Conservation (phyloP, 2,113 vertebrate species). For the cattle (Bos taurus) region ARS-UCD2.0 NC_037331.1:86652501-86653000, state of each 20-base stretch:
- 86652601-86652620: background rate
- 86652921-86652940: background rate
- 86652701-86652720: background rate
- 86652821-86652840: background rate
- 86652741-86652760: background rate
- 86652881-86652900: background rate
- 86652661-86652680: background rate
- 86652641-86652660: background rate
- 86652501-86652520: background rate
- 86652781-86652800: background rate
- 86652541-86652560: background rate
- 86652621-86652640: background rate
- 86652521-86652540: background rate
- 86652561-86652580: background rate
- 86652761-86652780: background rate
- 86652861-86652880: background rate
- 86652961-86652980: too few relatives aligned
- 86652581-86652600: background rate
- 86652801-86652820: background rate
- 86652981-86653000: rapidly evolving
- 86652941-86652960: background rate
- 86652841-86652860: background rate
- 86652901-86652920: background rate
- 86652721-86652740: background rate
- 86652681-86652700: background rate